phyloP scores from a whole-genome alignment of 53 echinoderm and acorn worm genomes.

The Stichopus horrens region DNA sequence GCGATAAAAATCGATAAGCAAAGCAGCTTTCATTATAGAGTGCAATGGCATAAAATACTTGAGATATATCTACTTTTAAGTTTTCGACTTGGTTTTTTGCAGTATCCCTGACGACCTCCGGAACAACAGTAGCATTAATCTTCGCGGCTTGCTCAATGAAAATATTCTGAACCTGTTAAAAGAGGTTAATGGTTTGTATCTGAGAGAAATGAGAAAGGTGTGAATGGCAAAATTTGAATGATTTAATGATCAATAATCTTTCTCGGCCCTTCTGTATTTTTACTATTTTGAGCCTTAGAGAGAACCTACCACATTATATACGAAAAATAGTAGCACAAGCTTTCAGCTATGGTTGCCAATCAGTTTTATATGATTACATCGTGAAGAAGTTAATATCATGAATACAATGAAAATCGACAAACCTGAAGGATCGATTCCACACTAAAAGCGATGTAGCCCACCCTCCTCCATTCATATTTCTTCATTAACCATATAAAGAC shows the following conservation, averaged over 20 bases:
- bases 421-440: not conserved
- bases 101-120: not conserved
- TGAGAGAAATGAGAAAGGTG: not conserved
- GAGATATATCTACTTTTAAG: conserved; percentile 17
- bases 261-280: not conserved
- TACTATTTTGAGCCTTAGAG: not conserved
- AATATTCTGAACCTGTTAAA: not conserved
- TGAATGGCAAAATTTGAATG: not conserved
- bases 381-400: no score
- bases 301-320: not conserved
- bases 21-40: no score
- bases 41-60: not conserved
- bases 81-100: conserved; percentile 25
- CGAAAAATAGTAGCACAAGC: not conserved
- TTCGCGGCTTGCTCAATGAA: not conserved
- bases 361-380: no score
- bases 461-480: conserved; percentile 19
- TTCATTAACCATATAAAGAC: conserved; percentile 25
- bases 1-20: no score
- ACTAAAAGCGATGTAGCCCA: conserved; percentile 10
- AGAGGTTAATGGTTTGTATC: not conserved
- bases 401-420: not conserved
- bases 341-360: not conserved
- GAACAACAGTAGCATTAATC: not conserved
- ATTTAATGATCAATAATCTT: not conserved